phyloP scores from a whole-genome alignment of 1,140 invertebrate species.

The Mya arenaria region DNA sequence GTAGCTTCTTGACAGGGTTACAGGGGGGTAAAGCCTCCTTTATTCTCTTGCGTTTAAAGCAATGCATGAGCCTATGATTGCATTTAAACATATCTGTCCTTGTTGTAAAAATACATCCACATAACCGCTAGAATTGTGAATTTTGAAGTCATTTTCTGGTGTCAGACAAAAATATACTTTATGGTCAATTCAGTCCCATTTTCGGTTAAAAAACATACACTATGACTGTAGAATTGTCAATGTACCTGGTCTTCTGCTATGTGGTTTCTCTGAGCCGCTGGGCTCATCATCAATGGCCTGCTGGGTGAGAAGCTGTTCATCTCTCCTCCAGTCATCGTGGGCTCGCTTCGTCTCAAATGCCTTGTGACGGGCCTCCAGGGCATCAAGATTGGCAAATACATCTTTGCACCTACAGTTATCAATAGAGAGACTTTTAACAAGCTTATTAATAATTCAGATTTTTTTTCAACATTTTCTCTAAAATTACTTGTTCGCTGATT shows the following conservation, averaged over 20 bases:
- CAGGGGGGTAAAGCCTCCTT: too few species aligned
- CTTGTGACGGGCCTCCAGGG: conserved; percentile 51
- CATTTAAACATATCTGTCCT: too few species aligned
- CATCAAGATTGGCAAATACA: conserved; percentile 52
- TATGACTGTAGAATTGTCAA: not conserved
- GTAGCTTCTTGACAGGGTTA: too few species aligned
- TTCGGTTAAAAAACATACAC: not conserved
- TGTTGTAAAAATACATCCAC: too few species aligned
- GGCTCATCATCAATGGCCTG: not conserved
- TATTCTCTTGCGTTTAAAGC: too few species aligned
- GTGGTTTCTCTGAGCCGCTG: not conserved
- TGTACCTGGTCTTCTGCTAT: conserved; percentile 20
- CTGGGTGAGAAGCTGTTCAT: conserved; percentile 10
- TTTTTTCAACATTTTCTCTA: not conserved
- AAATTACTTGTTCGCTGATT: not conserved
- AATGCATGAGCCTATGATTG: too few species aligned
- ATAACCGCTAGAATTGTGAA: too few species aligned
- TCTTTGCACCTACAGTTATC: conserved; percentile 16
- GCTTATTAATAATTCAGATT: not conserved
- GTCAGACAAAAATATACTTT: too few species aligned
- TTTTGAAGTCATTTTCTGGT: too few species aligned
- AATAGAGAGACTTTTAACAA: not conserved
- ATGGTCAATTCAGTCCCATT: not conserved
- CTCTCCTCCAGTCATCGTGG: conserved; percentile 18
- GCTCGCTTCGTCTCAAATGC: conserved; percentile 26